Conservation (phyloP, 2,797 vertebrate genomes). For the Enteromius paludinosus region DNA sequence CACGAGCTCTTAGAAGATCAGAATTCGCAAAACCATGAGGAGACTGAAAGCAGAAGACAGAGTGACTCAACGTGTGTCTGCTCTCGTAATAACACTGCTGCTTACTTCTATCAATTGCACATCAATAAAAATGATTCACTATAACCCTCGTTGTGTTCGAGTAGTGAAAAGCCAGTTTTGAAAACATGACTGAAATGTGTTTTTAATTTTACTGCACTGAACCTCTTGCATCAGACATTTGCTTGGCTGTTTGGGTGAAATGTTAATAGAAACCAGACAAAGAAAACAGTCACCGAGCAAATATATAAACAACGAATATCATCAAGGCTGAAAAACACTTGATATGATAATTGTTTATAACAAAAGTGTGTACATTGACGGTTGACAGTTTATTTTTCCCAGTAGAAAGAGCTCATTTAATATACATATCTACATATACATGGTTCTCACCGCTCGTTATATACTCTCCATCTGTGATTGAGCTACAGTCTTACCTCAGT, state of each 20-base stretch:
- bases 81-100: neutral
- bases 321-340: neutral
- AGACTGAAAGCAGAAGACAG: slow-evolving; percentile 77
- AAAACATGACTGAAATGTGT: neutral
- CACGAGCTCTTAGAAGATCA: slow-evolving; percentile 67
- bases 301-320: neutral
- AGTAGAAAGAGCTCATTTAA: too few species aligned
- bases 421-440: too few species aligned
- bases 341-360: too few species aligned
- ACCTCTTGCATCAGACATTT: neutral
- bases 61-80: neutral
- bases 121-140: neutral
- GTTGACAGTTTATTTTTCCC: too few species aligned
- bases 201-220: neutral
- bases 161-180: neutral
- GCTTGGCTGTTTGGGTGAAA: neutral
- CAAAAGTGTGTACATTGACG: too few species aligned
- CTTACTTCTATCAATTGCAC: neutral
- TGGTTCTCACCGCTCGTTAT: too few species aligned
- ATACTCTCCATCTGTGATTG: neutral
- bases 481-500: slow-evolving; percentile 81
- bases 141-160: neutral
- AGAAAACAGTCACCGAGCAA: neutral
- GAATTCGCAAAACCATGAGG: slow-evolving; percentile 88
- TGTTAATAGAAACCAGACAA: too few species aligned